These are phyloP conservation scores for Bolinopsis microptera DNA, from an alignment of 37 sponge, comb jelly and placozoan genomes.

Conservation along the genomic window DNA sequence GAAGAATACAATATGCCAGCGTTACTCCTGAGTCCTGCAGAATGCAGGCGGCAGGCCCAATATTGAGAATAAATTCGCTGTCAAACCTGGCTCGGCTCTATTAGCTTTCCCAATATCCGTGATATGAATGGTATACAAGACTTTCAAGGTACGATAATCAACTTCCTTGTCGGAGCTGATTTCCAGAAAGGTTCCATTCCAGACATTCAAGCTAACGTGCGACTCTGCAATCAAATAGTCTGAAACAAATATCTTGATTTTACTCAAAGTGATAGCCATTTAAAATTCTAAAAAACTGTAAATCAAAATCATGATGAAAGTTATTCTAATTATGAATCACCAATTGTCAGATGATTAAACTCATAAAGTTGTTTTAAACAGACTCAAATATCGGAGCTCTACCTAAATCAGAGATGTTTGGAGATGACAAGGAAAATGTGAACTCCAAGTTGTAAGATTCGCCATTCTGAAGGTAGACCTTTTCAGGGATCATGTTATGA, in stretches of 20 bases:
- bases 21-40: background rate
- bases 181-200: slow-evolving; percentile 26
- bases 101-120: slow-evolving; percentile 2
- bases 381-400: background rate
- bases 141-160: background rate
- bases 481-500: background rate
- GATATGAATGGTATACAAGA: background rate
- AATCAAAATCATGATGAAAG: no score
- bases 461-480: slow-evolving; percentile 12
- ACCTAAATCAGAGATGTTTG: background rate
- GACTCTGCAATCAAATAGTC: background rate
- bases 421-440: background rate
- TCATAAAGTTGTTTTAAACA: no score
- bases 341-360: no score
- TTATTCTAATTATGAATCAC: no score
- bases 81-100: background rate
- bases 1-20: background rate
- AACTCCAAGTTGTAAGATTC: background rate
- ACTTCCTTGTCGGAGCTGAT: background rate
- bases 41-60: background rate
- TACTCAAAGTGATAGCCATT: no score
- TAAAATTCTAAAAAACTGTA: no score
- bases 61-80: background rate
- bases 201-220: slow-evolving; percentile 5
- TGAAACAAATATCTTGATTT: no score